phyloP scores from a whole-genome alignment of 2,113 vertebrate species.

The Fulmarus glacialis region DNA sequence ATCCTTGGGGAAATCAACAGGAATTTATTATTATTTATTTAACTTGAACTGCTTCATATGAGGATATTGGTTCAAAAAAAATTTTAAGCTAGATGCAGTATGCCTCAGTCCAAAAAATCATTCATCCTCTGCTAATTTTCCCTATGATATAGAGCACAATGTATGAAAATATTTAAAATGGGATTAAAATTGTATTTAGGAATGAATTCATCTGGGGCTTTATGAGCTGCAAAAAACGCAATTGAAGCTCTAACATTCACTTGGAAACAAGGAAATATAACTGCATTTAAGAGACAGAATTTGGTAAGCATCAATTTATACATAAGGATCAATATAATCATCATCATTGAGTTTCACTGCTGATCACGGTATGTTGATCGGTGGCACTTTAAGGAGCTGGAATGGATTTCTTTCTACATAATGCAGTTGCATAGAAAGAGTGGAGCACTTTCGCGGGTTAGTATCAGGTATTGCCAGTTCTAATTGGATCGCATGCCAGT shows the following conservation, averaged over 20 bases:
- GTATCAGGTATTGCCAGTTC: background rate
- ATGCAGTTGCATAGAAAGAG: background rate
- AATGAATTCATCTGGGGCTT: conserved; percentile 17
- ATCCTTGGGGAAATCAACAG: background rate
- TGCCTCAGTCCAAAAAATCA: background rate
- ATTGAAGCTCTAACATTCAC: background rate
- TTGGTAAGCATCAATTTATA: background rate
- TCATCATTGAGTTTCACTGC: background rate
- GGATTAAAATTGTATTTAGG: conserved; percentile 41
- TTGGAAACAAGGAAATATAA: background rate
- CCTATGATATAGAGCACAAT: background rate
- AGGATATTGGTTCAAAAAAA: background rate
- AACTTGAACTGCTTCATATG: background rate
- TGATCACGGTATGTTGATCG: background rate
- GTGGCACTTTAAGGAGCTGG: background rate
- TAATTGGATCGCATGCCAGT: background rate
- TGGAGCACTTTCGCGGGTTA: background rate
- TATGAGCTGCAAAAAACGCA: conserved; percentile 31
- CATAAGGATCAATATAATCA: background rate
- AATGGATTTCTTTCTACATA: background rate
- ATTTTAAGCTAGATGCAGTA: background rate
- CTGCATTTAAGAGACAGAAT: background rate
- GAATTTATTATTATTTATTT: background rate
- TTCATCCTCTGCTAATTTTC: conserved; percentile 50
- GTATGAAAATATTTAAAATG: conserved; percentile 20